A percentile compares a stretch with the other conserved stretches of the same genome.
Conservation (phyloP, 1,140 invertebrate species). For the Parasteatoda tepidariorum region DNA sequence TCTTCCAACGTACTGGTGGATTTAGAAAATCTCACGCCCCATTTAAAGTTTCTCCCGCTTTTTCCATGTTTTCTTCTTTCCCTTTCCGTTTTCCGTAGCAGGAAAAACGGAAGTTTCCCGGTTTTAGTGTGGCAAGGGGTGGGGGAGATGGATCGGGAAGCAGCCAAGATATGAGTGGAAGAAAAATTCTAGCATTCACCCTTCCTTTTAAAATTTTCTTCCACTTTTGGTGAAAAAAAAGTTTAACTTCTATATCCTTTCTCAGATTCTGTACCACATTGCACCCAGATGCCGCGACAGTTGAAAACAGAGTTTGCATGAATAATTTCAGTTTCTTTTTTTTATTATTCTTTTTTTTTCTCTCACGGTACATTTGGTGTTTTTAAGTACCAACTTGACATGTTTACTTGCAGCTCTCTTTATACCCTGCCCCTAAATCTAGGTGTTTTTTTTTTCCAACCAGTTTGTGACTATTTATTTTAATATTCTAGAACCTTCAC, state of each 20-base stretch:
- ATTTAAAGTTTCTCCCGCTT: slow-evolving; percentile 32
- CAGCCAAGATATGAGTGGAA: not conserved
- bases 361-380: slow-evolving; percentile 1
- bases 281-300: not conserved
- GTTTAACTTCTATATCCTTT: not conserved
- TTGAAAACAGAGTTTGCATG: not conserved
- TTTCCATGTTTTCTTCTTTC: not conserved
- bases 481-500: too few relatives aligned
- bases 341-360: too few relatives aligned
- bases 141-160: not conserved
- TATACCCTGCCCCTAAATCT: not conserved
- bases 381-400: not conserved
- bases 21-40: slow-evolving; percentile 23
- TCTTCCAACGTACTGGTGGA: not conserved
- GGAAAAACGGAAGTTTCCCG: slow-evolving; percentile 31
- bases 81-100: slow-evolving; percentile 35
- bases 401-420: not conserved
- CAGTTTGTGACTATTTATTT: too few relatives aligned
- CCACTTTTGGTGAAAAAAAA: not conserved
- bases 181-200: not conserved
- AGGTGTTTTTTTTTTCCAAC: too few relatives aligned
- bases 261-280: not conserved
- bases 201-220: not conserved
- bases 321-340: not conserved
- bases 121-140: not conserved